A percentile compares a stretch with the other conserved stretches of the same genome.
These are phyloP conservation scores for Diplodus puntazzo DNA, from an alignment of 2,797 vertebrate species.

Conservation along the genomic window DNA sequence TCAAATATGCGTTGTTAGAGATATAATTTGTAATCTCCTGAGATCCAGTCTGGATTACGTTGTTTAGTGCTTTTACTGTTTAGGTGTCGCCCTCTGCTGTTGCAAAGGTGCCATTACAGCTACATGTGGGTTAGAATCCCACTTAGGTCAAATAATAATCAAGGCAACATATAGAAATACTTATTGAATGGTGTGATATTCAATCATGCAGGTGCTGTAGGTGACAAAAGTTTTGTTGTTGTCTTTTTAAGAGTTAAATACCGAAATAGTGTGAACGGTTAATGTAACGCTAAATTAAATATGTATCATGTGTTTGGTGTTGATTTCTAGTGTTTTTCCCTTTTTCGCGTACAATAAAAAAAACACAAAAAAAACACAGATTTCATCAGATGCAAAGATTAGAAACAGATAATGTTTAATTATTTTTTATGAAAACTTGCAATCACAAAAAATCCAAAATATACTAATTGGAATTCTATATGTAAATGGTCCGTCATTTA, in stretches of 20 bases:
- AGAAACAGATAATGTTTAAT: slow-evolving; percentile 7
- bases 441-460: slow-evolving; percentile 50
- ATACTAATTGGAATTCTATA: slow-evolving; percentile 5
- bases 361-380: background rate
- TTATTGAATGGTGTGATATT: background rate
- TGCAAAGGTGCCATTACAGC: slow-evolving; percentile 14
- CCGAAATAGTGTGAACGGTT: no score
- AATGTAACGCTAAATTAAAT: no score
- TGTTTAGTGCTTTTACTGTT: background rate
- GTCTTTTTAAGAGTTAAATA: background rate
- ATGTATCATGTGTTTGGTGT: background rate
- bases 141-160: background rate
- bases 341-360: background rate
- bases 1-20: background rate
- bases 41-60: background rate
- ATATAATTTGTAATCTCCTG: background rate
- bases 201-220: background rate
- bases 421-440: slow-evolving; percentile 31
- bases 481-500: slow-evolving; percentile 2
- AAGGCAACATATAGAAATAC: background rate
- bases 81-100: slow-evolving; percentile 59
- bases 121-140: background rate
- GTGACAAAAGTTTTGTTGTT: background rate
- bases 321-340: background rate
- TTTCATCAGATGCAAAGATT: slow-evolving; percentile 16